These are phyloP conservation scores for Erithacus rubecula DNA, from an alignment of 2,797 vertebrate species.

Conservation along the genomic window DNA sequence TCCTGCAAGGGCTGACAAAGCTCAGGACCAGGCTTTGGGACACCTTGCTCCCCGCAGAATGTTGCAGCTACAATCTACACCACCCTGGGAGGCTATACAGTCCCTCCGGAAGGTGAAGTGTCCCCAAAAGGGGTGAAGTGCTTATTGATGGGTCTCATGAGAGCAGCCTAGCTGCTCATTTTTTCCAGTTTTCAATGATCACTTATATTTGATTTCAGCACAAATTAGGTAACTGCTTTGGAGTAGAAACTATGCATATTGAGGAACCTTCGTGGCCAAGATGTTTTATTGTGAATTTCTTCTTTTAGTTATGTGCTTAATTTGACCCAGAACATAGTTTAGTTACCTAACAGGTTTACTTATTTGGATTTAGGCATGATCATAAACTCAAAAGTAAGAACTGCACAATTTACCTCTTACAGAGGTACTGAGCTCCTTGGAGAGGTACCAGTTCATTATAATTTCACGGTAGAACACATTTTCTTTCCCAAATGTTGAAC, in stretches of 20 bases:
- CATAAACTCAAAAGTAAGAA: not conserved
- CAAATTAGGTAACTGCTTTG: not conserved
- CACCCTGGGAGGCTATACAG: rapidly evolving
- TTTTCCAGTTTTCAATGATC: not conserved
- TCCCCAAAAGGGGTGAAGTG: not conserved
- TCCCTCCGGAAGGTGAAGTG: not conserved
- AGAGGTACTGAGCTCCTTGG: not conserved
- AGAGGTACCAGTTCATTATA: not conserved
- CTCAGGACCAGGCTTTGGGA: not conserved
- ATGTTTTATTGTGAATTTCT: not conserved
- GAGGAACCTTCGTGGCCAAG: not conserved
- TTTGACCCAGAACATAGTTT: not conserved
- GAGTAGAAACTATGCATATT: not conserved
- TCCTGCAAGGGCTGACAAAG: not conserved
- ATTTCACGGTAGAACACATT: not conserved
- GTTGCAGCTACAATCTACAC: not conserved
- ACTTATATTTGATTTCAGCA: not conserved
- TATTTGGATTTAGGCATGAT: not conserved
- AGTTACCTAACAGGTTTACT: not conserved
- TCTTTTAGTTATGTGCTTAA: not conserved
- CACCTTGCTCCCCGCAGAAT: not conserved
- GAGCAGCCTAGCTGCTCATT: not conserved
- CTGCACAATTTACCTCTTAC: not conserved
- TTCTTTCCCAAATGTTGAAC: not conserved
- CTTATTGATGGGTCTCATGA: not conserved